phyloP scores from a whole-genome alignment of 2,888 invertebrate species.

The Chrysodeixis includens region DNA sequence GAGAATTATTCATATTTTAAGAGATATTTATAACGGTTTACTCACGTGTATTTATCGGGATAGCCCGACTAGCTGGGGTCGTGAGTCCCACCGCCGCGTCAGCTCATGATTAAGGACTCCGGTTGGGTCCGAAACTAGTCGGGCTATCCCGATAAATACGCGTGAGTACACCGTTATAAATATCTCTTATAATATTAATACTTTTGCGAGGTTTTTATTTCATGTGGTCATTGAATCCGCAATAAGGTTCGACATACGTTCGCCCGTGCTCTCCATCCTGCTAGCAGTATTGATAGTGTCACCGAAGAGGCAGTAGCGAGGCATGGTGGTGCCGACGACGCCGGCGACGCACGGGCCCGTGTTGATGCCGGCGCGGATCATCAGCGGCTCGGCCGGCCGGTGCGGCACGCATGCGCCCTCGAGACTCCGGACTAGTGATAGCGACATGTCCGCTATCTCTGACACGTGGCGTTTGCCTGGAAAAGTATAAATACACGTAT shows the following conservation, averaged over 20 bases:
- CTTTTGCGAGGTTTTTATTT: too few relatives aligned
- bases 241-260: slow-evolving; percentile 66
- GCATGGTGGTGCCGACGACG: slow-evolving; percentile 90
- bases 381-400: slow-evolving; percentile 81
- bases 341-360: slow-evolving; percentile 91
- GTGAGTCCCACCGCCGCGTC: too few relatives aligned
- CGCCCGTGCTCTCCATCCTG: slow-evolving; percentile 90
- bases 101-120: too few relatives aligned
- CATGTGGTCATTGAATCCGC: too few relatives aligned
- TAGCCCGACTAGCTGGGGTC: too few relatives aligned
- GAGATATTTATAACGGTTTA: too few relatives aligned
- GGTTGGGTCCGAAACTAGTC: too few relatives aligned
- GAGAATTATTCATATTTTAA: too few relatives aligned
- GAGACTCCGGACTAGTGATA: slow-evolving; percentile 87
- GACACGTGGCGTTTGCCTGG: slow-evolving; percentile 88
- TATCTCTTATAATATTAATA: too few relatives aligned
- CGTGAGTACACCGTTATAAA: too few relatives aligned
- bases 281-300: slow-evolving; percentile 91
- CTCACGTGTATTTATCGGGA: too few relatives aligned
- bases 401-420: slow-evolving; percentile 89
- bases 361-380: slow-evolving; percentile 90
- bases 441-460: slow-evolving; percentile 90
- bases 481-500: not conserved
- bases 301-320: slow-evolving; percentile 90
- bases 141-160: too few relatives aligned